Evolutionary conservation across 2,797 vertebrate genomes (phyloP).

Genomic region (Phylloscopus collybita): DNA sequence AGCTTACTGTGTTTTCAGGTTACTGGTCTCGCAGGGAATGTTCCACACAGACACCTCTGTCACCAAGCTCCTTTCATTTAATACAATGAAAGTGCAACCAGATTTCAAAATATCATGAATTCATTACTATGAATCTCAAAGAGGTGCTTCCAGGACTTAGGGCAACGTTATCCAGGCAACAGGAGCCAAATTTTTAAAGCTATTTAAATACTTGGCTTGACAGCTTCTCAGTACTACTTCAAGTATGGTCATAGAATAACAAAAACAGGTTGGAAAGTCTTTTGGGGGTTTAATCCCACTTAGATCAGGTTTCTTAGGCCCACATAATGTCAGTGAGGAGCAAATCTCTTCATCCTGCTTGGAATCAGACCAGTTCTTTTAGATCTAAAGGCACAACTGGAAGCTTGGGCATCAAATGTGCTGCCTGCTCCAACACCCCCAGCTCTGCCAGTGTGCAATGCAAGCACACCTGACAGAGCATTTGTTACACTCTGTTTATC

Average conservation of each 20-base stretch:
- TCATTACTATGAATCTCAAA: background rate
- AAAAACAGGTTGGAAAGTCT: background rate
- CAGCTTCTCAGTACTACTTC: background rate
- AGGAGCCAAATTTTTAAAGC: background rate
- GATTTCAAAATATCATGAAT: background rate
- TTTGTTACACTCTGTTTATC: background rate
- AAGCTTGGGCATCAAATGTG: background rate
- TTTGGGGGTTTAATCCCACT: background rate
- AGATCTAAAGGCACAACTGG: background rate
- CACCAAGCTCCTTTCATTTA: background rate
- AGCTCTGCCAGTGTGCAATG: accelerated
- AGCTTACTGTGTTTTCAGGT: conserved; percentile 14
- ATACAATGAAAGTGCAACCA: background rate
- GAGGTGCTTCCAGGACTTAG: background rate
- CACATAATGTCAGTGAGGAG: background rate
- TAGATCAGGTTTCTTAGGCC: background rate
- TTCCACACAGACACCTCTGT: background rate
- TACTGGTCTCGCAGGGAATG: background rate
- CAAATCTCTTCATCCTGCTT: background rate
- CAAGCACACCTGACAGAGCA: accelerated
- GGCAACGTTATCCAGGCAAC: background rate
- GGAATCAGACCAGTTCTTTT: background rate
- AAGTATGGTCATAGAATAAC: background rate
- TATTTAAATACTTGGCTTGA: background rate
- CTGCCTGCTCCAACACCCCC: background rate